A percentile compares a stretch with the other conserved stretches of the same genome.
These are phyloP conservation scores for Manis javanica DNA, from an alignment of 2,797 vertebrate genomes.

Conservation along the genomic window DNA sequence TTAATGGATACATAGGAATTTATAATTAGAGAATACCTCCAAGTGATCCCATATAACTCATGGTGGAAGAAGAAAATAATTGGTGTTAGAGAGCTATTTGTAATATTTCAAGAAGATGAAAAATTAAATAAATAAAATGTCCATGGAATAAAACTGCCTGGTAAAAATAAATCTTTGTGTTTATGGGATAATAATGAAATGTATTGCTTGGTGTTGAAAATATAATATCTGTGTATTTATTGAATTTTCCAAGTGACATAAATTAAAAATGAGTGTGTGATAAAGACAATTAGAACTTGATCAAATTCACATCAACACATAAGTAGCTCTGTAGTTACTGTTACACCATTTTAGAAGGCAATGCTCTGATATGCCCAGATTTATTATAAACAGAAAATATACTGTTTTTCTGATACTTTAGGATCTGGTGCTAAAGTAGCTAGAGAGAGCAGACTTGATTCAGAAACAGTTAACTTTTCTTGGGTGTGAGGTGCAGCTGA, in stretches of 20 bases:
- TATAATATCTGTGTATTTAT: too few relatives aligned
- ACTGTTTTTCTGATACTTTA: slow-evolving; percentile 29
- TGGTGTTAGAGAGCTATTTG: background rate
- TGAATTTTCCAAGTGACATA: background rate
- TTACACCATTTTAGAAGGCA: slow-evolving; percentile 66
- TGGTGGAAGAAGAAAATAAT: background rate
- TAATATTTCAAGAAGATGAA: background rate
- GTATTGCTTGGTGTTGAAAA: background rate
- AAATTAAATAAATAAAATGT: background rate
- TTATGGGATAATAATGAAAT: background rate
- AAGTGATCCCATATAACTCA: background rate
- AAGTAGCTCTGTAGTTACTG: background rate
- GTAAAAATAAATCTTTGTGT: background rate
- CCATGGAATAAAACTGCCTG: background rate
- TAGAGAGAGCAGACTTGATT: slow-evolving; percentile 60
- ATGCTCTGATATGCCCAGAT: slow-evolving; percentile 34
- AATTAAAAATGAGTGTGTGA: slow-evolving; percentile 39
- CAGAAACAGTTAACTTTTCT: slow-evolving; percentile 13
- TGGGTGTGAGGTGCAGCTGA: background rate
- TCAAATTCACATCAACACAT: background rate
- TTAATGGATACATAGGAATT: background rate
- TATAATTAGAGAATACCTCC: background rate
- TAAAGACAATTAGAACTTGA: slow-evolving; percentile 52
- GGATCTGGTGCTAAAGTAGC: slow-evolving; percentile 29
- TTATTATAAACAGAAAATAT: slow-evolving; percentile 67